Evolutionary conservation across 2,797 vertebrate species (phyloP), one percentile per base, ranked within the genome.

Genomic region (Mallotus villosus): DNA sequence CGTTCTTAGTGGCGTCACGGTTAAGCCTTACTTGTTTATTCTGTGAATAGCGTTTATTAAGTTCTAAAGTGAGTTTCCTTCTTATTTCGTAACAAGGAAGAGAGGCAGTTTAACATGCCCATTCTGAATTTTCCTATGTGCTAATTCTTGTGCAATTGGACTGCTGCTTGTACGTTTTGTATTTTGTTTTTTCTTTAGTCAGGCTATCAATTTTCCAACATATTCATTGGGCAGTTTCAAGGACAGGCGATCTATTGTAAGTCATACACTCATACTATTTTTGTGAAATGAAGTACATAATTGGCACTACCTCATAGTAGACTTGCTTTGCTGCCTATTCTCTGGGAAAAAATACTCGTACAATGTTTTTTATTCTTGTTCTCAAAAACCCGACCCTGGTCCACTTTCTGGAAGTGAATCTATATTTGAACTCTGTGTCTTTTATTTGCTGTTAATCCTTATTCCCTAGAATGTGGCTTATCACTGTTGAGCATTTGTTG

Each of bases 21-120:
- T 74, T 41, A 70, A 51, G 62, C 53, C 61, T 68, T 68, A 68
- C 60, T 59, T 49, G 49, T 75, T 66, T 59, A 66, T 66, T 72
- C 55, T 66, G 68, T 74, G 73, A 70, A 75, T 70, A 75, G 62
- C 73, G 64, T 70, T 64, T 51, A 22, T 72, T 63, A 67, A 25
- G 65, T 81, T 67, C 61, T 69, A 67, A 32, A 55, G 63, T 7
- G 51, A 25, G 37, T 68, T 22, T 66, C 64, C 51, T 55, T 14
- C 24, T 55, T 57, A 21, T 57, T 24, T 68, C 51, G 32, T 49
- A 29, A 24, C 55, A 60, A 63, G 24, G n/a, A 2, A 70, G 72
- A 37, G 17, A 74, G 58, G 71, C 34, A 68, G 59, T 72, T 72
- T 63, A 51, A 59, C 14, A n/a, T 32, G 46, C 41, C 21, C 69